Evolutionary conservation across 2,113 vertebrate species (phyloP).

Genomic region (Hiodon tergisus): DNA sequence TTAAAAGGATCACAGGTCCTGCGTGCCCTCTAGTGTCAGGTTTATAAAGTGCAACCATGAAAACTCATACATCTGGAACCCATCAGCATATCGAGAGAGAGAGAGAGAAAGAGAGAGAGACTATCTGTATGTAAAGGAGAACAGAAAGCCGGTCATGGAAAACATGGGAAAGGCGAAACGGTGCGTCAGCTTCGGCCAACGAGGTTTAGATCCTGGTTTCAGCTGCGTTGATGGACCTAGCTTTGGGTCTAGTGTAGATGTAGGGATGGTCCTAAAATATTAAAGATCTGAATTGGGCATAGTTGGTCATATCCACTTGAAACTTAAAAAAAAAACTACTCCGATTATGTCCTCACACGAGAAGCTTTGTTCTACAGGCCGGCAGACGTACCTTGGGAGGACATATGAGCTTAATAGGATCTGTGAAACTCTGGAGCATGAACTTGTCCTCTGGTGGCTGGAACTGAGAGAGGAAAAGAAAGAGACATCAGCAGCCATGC

Average conservation of each 20-base stretch:
- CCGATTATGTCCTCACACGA: not conserved
- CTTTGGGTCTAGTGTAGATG: constrained; percentile 58
- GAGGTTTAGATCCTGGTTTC: constrained; percentile 6
- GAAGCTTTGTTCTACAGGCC: not conserved
- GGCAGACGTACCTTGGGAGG: constrained; percentile 56
- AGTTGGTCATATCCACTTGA: not conserved
- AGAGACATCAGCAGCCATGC: not conserved
- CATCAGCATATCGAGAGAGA: no score
- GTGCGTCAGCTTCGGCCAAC: no score
- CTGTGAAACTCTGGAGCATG: constrained; percentile 58
- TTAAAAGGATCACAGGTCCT: not conserved
- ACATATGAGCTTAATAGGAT: constrained; percentile 63
- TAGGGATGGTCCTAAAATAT: constrained; percentile 59
- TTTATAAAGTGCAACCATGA: not conserved
- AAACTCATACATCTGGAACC: not conserved
- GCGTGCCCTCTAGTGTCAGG: not conserved
- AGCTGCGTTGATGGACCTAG: constrained; percentile 17
- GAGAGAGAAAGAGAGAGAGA: no score
- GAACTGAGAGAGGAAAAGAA: constrained; percentile 51
- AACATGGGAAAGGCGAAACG: no score
- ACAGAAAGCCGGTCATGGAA: no score
- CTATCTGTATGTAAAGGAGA: no score
- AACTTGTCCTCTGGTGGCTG: constrained; percentile 62
- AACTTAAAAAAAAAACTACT: not conserved
- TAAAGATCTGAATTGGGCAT: not conserved